Evolutionary conservation across 2,797 vertebrate genomes (phyloP), one percentile per base, ranked within the genome.

Genomic region (Alectoris magna): DNA sequence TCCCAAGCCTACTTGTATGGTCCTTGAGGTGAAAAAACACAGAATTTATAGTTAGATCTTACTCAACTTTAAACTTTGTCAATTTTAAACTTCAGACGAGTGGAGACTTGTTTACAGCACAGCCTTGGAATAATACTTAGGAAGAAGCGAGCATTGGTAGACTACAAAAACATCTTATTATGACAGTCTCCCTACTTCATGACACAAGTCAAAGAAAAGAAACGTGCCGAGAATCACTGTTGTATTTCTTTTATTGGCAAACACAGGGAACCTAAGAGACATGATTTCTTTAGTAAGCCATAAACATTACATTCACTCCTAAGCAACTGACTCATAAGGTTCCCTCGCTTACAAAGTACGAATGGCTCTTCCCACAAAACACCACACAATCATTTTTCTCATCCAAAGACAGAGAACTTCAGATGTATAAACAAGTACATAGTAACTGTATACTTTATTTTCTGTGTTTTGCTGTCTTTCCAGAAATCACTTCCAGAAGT

Each of bases 1-100:
- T 15, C 1, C 0, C 14, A 58, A 55, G 11, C 17, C 31, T 46
- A 41, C 8, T 26, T 7, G 11, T 14, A 66, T 17, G 10, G 22
- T 34, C 59, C 75, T 15, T 6, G 15, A 72, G 48, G 38, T 43
- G 38, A 66, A 67, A 79, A 84, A 67, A 14, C 8, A 14, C 8
- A 7, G n/a, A 63, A 48, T 49, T 26, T 49, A 67, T 1, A n/a
- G 13, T 38, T 67, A 58, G 71, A 41, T 6, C 9, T 27, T 64
- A 49, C 17, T 58, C 64, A 13, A n/a, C 15, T 72, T 80, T 23
- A 51, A 84, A 68, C 29, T 44, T 24, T 46, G 21, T n/a, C 31
- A 56, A 56, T 18, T 56, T n/a, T 21, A n/a, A 56, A n/a, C 55
- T n/a, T 56, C 11, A 56, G 10, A 56, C 17, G n/a, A 56, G 55